Evolutionary conservation across 2,888 invertebrate species (phyloP), one percentile per base, ranked within the genome.

Genomic region (Tillus elongatus): DNA sequence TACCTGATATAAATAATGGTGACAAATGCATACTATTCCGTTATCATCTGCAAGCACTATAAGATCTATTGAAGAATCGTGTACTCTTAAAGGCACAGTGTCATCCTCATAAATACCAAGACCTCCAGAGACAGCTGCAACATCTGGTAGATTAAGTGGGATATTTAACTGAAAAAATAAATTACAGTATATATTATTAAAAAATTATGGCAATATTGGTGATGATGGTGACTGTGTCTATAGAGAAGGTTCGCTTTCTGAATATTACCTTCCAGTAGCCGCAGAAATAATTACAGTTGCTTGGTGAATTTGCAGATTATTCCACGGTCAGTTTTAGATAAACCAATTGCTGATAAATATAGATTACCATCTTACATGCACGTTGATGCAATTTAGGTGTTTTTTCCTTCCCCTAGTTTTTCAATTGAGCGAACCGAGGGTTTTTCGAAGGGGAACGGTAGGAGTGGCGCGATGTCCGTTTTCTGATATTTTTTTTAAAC

Each of bases 41-140:
- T 67, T 67, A 32, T 77, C 75, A 56, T 85, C 81, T 28, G 84
- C 80, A 32, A 86, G 71, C 16, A 88, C 85, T 49, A 82, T 77
- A 24, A 88, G 68, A 67, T 88, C 87, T 32, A 88, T 66, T 8
- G 84, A 80, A 54, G 85, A 83, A 64, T 88, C 86, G 58, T 86
- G 86, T 15, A 87, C 78, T 16, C 86, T 70, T 38, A 88, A 65
- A 1, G 88, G 87, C 41, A 86, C 77, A 2, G 82, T 77, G 54
- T 85, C 86, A 57, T 88, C 87, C 57, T 85, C 85, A 56, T 87
- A 88, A 13, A 77, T 74, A 36, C 79, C 78, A 56, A 77, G 78
- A 15, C 74, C 71, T 3, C 71, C 69, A 24, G 63, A 57, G 3
- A 63, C 57, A 1, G 67, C 63, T 8, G 80, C 73, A 44, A 75